These are phyloP conservation scores for Drosophila paramelanica DNA, from an alignment of 2,888 invertebrate species.

Conservation along the genomic window DNA sequence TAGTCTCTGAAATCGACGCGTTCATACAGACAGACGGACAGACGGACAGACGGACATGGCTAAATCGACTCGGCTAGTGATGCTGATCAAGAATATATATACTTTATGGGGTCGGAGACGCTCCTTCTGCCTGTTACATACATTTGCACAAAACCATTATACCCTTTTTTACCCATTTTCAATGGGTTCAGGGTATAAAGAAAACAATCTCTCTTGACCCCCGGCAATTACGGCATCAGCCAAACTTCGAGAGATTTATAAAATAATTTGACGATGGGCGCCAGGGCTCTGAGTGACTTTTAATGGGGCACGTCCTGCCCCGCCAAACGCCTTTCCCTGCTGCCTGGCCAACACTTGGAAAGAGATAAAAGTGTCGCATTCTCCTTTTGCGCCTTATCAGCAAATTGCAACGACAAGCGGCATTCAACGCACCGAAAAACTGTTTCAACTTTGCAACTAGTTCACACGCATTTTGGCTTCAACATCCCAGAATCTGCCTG, in stretches of 20 bases:
- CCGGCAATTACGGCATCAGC: slow-evolving; percentile 21
- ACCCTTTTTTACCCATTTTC: no score
- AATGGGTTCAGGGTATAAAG: no score
- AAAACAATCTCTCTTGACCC: background rate
- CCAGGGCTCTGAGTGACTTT: slow-evolving; percentile 41
- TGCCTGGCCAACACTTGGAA: slow-evolving; percentile 31
- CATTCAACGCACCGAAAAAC: slow-evolving; percentile 33
- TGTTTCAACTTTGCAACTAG: slow-evolving; percentile 47
- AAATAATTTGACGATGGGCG: slow-evolving; percentile 43
- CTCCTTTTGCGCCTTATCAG: slow-evolving; percentile 40
- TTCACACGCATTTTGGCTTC: slow-evolving; percentile 39
- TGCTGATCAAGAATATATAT: no score
- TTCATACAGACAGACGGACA: no score
- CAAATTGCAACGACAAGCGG: slow-evolving; percentile 50
- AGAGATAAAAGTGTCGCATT: slow-evolving; percentile 13
- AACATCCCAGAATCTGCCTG: background rate
- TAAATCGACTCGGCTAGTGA: no score
- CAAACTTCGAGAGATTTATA: slow-evolving; percentile 46
- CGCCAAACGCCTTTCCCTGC: background rate
- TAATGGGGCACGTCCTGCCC: slow-evolving; percentile 35
- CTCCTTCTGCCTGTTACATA: no score
- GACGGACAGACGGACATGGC: no score
- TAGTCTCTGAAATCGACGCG: no score
- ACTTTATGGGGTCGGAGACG: no score
- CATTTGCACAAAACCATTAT: no score